Conservation (phyloP, 2,888 invertebrate genomes). For the Spicauda simplicius region DNA sequence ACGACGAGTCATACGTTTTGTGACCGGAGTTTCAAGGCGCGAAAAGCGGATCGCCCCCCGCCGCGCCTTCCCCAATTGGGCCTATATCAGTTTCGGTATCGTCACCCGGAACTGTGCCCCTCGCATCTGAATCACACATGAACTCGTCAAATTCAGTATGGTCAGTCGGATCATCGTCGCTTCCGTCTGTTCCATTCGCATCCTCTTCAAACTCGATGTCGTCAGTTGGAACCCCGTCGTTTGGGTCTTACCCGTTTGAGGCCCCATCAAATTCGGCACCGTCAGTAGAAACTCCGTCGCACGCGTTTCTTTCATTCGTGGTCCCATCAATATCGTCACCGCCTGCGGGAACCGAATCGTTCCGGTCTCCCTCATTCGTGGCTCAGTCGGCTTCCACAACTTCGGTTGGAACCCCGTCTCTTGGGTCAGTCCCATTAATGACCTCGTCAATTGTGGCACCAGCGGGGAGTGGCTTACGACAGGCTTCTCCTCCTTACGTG, state of each 20-base stretch:
- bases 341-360: background rate
- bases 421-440: background rate
- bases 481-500: background rate
- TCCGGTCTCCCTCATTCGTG: background rate
- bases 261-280: slow-evolving; percentile 8
- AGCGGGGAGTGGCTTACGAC: background rate
- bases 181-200: background rate
- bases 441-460: background rate
- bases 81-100: slow-evolving; percentile 16
- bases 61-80: slow-evolving; percentile 45
- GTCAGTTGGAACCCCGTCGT: slow-evolving; percentile 5
- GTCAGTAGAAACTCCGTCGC: background rate
- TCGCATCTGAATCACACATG: background rate
- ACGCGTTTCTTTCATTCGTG: background rate
- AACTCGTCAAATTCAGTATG: background rate
- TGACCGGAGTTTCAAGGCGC: slow-evolving; percentile 73
- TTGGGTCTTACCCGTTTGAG: background rate
- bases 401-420: background rate
- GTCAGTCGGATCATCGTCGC: slow-evolving; percentile 7
- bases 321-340: slow-evolving; percentile 4
- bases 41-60: slow-evolving; percentile 43
- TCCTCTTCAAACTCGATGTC: background rate
- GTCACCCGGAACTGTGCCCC: slow-evolving; percentile 1
- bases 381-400: background rate
- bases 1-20: slow-evolving; percentile 64